Evolutionary conservation across 1,140 invertebrate species (phyloP), one percentile per base, ranked within the genome.

Genomic region (Drosophila hydei): DNA sequence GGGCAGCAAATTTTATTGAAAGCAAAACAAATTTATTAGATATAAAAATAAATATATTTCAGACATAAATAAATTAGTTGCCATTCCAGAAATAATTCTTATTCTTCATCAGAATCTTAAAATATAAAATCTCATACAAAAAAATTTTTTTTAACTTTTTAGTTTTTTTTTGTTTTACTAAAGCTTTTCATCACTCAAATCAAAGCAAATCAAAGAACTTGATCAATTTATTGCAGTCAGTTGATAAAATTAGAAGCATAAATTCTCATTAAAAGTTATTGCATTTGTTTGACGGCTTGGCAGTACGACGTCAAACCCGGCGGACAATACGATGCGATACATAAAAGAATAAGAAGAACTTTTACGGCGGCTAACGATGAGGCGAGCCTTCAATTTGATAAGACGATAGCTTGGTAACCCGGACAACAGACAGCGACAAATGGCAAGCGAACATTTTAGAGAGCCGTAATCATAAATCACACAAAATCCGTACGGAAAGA

Each of bases 261-360:
- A 87, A 87, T 81, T 81, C 81, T 72, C 83, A 87, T 87, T 87
- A 87, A 87, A 85, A 85, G 73, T 85, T 85, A 70, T 77, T 64
- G 61, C 59, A 60, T 30, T 63, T 70, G 27, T 62, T 72, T 59
- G 63, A 59, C 56, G 59, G 51, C 74, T 80, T 71, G 54, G 74
- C 74, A 67, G 74, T 63, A 54, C 61, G 80, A 75, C 68, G 84
- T 74, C 74, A 77, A 4, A 1, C 30, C 43, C 33, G 19, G 9
- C 43, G 19, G 18, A 21, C 43, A 47, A 40, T 61, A 63, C 30
- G 12, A 33, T 33, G 12, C 30, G 7, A 11, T 2, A 33, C 30
- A 33, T 33, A 33, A 33, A 33, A 11, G 3, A 33, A 3, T 8
- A 30, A 33, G 30, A 8, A 84, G 73, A 84, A 83, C 74, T 85